Conservation (phyloP, 2,888 invertebrate genomes). For the Leucania comma region DNA sequence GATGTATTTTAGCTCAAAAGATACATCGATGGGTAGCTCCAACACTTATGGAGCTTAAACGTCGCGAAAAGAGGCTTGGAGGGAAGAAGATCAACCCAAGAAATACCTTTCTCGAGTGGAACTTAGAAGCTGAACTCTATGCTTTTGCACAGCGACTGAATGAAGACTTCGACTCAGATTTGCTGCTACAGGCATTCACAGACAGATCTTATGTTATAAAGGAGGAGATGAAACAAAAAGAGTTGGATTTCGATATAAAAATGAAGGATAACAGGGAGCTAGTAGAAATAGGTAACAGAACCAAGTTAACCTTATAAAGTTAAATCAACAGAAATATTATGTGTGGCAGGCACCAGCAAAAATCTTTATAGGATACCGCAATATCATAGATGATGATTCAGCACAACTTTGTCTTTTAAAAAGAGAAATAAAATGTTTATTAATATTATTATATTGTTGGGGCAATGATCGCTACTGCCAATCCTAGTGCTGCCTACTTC, state of each 20-base stretch:
- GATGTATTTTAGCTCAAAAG: conserved; percentile 73
- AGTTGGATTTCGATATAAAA: conserved; percentile 93
- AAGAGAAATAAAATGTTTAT: too few species aligned
- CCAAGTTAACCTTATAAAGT: too few species aligned
- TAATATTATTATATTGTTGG: too few species aligned
- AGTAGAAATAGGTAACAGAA: conserved; percentile 89
- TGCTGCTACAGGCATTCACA: conserved; percentile 94
- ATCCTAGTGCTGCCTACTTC: too few species aligned
- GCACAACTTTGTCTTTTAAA: too few species aligned
- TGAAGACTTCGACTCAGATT: conserved; percentile 94
- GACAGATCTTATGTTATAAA: conserved; percentile 94
- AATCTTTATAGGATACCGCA: neutral
- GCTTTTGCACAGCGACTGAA: conserved; percentile 96
- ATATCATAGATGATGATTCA: too few species aligned
- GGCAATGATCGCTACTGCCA: too few species aligned
- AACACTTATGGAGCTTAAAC: conserved; percentile 91
- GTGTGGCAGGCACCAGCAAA: neutral
- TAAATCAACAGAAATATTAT: neutral
- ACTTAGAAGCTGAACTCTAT: conserved; percentile 96
- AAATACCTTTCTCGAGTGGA: conserved; percentile 95
- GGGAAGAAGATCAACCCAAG: conserved; percentile 89
- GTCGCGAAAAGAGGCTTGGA: conserved; percentile 90
- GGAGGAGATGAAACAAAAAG: conserved; percentile 93
- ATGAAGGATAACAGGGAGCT: conserved; percentile 93
- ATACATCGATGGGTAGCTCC: conserved; percentile 93